Conservation (phyloP, 2,113 vertebrate species). For the Piaya cayana region DNA sequence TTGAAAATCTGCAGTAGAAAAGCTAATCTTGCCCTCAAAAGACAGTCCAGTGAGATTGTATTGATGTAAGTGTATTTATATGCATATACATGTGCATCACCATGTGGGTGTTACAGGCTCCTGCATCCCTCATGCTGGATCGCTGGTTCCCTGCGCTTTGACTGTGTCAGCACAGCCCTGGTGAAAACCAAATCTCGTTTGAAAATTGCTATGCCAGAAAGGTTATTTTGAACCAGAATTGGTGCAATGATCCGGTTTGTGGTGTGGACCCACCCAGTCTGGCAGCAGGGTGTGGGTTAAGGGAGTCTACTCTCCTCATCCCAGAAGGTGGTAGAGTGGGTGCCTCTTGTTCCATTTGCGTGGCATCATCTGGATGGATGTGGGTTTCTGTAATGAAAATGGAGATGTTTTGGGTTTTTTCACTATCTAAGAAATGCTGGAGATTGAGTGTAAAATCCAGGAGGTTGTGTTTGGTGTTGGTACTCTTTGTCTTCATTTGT, state of each 20-base stretch:
- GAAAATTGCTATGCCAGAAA: neutral
- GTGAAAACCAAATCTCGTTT: neutral
- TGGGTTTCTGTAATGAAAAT: neutral
- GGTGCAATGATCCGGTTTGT: neutral
- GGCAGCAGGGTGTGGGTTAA: neutral
- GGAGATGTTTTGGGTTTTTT: neutral
- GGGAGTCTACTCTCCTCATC: fast-evolving
- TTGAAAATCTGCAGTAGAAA: neutral
- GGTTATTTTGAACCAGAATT: neutral
- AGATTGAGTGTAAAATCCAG: neutral
- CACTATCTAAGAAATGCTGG: neutral
- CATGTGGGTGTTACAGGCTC: neutral
- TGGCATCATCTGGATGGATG: fast-evolving
- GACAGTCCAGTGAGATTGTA: neutral
- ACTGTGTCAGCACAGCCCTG: neutral
- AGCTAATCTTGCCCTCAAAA: neutral
- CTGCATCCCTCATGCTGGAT: fast-evolving
- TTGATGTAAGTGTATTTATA: neutral
- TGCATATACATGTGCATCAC: fast-evolving
- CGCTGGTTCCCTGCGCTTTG: fast-evolving
- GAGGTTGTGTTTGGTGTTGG: neutral
- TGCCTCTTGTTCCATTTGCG: neutral
- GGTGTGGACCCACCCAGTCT: fast-evolving
- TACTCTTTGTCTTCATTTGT: constrained; percentile 15
- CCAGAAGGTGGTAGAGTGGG: neutral